Evolutionary conservation across 2,797 vertebrate genomes (phyloP).

Genomic region (Diglossa cyanea): DNA sequence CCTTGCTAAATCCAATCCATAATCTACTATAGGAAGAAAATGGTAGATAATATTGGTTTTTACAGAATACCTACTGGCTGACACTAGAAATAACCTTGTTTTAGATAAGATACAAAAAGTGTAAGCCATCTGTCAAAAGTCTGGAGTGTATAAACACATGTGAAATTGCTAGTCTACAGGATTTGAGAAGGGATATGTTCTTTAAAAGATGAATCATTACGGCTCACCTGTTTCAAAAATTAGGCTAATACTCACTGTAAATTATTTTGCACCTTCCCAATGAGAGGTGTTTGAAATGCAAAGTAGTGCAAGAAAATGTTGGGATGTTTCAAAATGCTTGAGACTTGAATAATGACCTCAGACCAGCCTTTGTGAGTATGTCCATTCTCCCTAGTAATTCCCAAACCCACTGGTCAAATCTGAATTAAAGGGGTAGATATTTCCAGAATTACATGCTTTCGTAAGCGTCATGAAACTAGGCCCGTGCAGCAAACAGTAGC

Average conservation of each 20-base stretch:
- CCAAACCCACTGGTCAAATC: neutral
- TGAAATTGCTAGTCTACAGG: neutral
- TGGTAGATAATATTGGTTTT: neutral
- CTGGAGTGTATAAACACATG: neutral
- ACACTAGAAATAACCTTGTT: neutral
- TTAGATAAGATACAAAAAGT: neutral
- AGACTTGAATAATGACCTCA: neutral
- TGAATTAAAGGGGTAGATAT: neutral
- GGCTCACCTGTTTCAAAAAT: neutral
- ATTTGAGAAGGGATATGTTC: neutral
- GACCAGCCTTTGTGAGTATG: neutral
- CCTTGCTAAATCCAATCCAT: neutral
- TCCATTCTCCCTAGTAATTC: neutral
- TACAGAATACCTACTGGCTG: neutral
- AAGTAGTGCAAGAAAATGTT: neutral
- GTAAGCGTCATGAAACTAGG: neutral
- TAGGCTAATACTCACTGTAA: neutral
- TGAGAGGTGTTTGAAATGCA: neutral
- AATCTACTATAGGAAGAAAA: neutral
- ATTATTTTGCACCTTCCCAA: slow-evolving; percentile 5
- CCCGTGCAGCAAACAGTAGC: neutral
- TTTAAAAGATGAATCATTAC: neutral
- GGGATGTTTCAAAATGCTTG: neutral
- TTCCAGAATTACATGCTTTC: neutral
- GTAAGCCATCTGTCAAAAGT: neutral